phyloP scores from a whole-genome alignment of 2,797 vertebrate species.

The Sebastes paucispinis region DNA sequence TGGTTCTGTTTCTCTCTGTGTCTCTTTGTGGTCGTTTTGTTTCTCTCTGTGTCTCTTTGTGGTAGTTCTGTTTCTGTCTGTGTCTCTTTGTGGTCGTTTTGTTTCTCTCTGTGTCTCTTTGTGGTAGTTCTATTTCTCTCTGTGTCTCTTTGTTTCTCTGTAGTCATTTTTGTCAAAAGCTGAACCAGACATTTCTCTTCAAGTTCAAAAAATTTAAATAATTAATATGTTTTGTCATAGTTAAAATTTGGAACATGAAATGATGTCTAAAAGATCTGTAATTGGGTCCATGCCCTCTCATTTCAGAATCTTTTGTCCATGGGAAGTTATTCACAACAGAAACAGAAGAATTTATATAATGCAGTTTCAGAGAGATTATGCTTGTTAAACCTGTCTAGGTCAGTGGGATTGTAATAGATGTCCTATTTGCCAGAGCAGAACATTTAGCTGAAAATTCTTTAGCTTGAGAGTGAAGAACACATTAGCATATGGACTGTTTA shows the following conservation, averaged over 20 bases:
- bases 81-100: too few relatives aligned
- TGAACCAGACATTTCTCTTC: not conserved
- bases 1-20: accelerated
- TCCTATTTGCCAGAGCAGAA: not conserved
- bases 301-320: not conserved
- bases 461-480: not conserved
- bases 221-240: not conserved
- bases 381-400: not conserved
- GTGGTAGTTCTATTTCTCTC: too few relatives aligned
- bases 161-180: not conserved
- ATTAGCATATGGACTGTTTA: not conserved
- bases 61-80: too few relatives aligned
- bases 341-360: not conserved
- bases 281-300: not conserved
- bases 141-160: too few relatives aligned
- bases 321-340: not conserved
- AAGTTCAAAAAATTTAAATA: not conserved
- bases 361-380: not conserved
- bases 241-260: not conserved
- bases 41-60: too few relatives aligned
- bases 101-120: too few relatives aligned
- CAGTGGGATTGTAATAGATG: not conserved
- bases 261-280: not conserved
- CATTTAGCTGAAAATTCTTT: not conserved
- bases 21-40: too few relatives aligned